Evolutionary conservation across 2,113 vertebrate species (phyloP).

Genomic region (Thalassoma bifasciatum): DNA sequence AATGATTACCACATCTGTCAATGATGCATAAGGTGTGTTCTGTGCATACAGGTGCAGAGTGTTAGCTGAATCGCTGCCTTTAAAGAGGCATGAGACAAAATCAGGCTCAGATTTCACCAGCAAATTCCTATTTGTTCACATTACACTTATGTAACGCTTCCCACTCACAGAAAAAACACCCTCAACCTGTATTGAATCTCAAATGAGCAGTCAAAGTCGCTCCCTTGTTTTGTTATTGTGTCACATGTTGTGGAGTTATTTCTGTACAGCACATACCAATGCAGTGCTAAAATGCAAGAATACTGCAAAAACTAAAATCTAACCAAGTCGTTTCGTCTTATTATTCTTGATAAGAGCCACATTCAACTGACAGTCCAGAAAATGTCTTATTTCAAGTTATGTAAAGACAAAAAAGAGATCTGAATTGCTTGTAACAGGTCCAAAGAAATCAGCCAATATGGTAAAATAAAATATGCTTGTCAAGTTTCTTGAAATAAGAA

Average conservation of each 20-base stretch:
- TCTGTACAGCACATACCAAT: not conserved
- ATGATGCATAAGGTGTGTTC: constrained; percentile 3
- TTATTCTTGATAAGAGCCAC: too few species aligned
- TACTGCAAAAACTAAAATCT: too few species aligned
- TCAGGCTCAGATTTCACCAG: constrained; percentile 25
- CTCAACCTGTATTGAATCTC: not conserved
- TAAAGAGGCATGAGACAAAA: not conserved
- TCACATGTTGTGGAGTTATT: constrained; percentile 7
- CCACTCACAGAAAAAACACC: not conserved
- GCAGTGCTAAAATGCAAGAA: constrained; percentile 1
- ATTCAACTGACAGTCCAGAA: too few species aligned
- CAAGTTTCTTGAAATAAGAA: too few species aligned
- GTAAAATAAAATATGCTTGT: too few species aligned
- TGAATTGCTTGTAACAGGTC: too few species aligned
- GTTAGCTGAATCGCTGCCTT: constrained; percentile 16
- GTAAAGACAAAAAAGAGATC: too few species aligned
- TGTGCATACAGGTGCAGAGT: not conserved
- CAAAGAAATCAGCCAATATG: too few species aligned
- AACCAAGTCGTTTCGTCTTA: too few species aligned
- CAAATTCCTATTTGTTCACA: constrained; percentile 2
- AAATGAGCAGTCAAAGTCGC: not conserved
- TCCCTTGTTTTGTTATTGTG: constrained; percentile 12
- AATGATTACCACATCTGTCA: constrained; percentile 4
- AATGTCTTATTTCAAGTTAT: too few species aligned
- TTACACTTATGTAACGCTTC: constrained; percentile 1